Evolutionary conservation across 2,888 invertebrate species (phyloP).

Genomic region (Melanargia galathea): DNA sequence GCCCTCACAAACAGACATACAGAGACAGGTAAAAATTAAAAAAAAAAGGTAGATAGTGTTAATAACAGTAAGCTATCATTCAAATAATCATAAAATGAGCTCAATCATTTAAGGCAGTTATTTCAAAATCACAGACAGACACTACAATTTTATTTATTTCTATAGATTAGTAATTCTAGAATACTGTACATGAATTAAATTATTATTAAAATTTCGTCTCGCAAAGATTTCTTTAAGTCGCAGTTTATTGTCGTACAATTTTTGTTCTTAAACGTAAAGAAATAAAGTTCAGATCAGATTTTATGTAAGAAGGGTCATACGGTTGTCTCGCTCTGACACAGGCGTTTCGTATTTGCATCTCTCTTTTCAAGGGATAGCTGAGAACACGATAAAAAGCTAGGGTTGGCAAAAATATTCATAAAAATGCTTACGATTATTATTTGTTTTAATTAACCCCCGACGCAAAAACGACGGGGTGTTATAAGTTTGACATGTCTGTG

Average conservation of each 20-base stretch:
- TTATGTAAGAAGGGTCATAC: slow-evolving; percentile 1
- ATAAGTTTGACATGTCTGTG: no score
- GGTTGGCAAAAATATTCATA: not conserved
- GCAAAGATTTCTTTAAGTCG: slow-evolving; percentile 4
- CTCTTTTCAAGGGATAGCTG: slow-evolving; percentile 14
- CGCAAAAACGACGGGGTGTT: no score
- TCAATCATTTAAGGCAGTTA: no score
- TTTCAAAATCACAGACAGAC: no score
- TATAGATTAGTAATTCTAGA: no score
- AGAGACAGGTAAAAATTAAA: no score
- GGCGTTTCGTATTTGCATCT: slow-evolving; percentile 24
- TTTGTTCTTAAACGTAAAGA: not conserved
- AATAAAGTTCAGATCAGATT: slow-evolving; percentile 16
- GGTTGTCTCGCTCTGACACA: slow-evolving; percentile 32
- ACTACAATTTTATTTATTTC: not conserved
- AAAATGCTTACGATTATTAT: not conserved
- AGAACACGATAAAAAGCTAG: slow-evolving; percentile 17
- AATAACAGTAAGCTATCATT: no score
- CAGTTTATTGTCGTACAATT: not conserved
- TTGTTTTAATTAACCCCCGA: no score
- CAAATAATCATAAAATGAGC: no score
- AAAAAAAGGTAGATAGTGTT: no score
- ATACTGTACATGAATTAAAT: not conserved
- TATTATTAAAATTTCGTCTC: slow-evolving; percentile 16
- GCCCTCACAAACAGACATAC: no score